A percentile compares a stretch with the other conserved stretches of the same genome.
Conservation (phyloP, 37 sponge, comb jelly and placozoan genomes). For the Chondrosia reniformis region DNA sequence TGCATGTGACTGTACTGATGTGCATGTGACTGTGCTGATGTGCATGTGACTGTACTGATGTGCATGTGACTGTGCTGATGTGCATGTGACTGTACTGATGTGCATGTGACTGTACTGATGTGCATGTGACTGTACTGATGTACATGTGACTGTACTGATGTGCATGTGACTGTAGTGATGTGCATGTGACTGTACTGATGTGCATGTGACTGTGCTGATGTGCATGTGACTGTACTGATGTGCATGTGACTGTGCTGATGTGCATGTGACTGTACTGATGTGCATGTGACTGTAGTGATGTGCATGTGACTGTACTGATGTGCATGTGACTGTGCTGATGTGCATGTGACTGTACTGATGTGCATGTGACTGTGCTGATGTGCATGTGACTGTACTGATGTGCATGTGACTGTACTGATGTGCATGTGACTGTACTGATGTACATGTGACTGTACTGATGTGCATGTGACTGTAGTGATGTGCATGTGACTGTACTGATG, state of each 20-base stretch:
- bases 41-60: too few relatives aligned
- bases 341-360: neutral
- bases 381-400: neutral
- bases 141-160: neutral
- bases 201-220: neutral
- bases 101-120: too few relatives aligned
- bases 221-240: neutral
- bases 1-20: too few relatives aligned
- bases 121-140: too few relatives aligned
- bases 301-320: neutral
- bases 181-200: neutral
- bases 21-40: too few relatives aligned
- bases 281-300: neutral
- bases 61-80: neutral
- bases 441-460: too few relatives aligned
- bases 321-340: neutral
- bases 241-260: constrained; percentile 7
- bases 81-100: too few relatives aligned
- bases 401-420: too few relatives aligned
- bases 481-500: neutral
- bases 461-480: neutral
- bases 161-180: too few relatives aligned
- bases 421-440: neutral
- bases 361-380: neutral
- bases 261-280: neutral